Percentiles rank a stretch among this genome's conserved stretches.
Conservation (phyloP, 1,140 invertebrate genomes). For the Plectrocnemia conspersa region DNA sequence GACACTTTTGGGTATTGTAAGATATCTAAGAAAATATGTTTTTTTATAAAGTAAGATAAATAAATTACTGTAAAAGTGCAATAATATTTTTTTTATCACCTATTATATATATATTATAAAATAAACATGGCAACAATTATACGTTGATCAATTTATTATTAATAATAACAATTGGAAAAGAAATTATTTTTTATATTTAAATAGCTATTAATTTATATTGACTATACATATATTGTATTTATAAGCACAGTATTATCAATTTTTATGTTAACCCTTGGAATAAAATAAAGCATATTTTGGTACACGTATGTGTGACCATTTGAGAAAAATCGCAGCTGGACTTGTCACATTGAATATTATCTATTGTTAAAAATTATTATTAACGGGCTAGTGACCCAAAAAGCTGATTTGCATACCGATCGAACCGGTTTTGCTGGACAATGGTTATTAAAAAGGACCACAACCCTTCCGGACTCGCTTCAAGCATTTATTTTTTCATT, state of each 20-base stretch:
- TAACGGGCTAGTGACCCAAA: slow-evolving; percentile 22
- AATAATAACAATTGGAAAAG: neutral
- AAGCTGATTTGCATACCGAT: slow-evolving; percentile 25
- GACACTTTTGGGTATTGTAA: no score
- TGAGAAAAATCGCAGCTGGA: slow-evolving; percentile 26
- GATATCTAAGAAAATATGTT: no score
- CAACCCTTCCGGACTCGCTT: slow-evolving; percentile 1
- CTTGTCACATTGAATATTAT: slow-evolving; percentile 7
- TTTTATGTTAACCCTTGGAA: no score
- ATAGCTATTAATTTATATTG: neutral
- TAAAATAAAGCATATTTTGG: neutral
- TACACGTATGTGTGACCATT: slow-evolving; percentile 2
- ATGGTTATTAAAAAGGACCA: slow-evolving; percentile 12
- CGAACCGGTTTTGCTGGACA: slow-evolving; percentile 23
- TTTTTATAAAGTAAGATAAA: no score
- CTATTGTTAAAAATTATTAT: slow-evolving; percentile 18
- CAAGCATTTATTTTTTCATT: no score
- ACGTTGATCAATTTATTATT: neutral
- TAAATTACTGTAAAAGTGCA: no score
- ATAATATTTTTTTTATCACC: no score
- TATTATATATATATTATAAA: neutral
- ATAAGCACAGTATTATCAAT: no score
- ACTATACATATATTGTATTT: neutral
- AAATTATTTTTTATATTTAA: neutral
- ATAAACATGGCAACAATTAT: neutral